A percentile compares a stretch with the other conserved stretches of the same genome.
Conservation (phyloP, 2,888 invertebrate genomes). For the Stenotaenia linearis region DNA sequence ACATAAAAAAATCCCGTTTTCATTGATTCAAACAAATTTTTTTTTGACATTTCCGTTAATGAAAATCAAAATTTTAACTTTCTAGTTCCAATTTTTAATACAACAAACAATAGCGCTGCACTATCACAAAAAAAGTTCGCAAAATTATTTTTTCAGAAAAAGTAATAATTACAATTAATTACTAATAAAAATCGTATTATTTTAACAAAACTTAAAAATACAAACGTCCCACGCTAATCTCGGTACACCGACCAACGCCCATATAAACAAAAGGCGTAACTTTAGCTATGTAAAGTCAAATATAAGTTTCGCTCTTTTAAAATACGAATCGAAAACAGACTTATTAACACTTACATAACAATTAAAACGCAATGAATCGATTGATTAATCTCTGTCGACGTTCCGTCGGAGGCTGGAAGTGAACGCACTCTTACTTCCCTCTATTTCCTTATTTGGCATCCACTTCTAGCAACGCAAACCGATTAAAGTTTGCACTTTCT, state of each 20-base stretch:
- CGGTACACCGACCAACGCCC: background rate
- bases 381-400: too few relatives aligned
- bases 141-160: too few relatives aligned
- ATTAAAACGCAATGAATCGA: background rate
- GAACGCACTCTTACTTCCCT: background rate
- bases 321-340: background rate
- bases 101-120: too few relatives aligned
- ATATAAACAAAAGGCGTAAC: background rate
- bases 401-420: background rate
- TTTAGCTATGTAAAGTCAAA: background rate
- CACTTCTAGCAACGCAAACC: background rate
- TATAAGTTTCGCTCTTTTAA: background rate
- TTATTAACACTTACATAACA: background rate
- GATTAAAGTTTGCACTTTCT: background rate
- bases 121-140: too few relatives aligned
- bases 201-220: background rate
- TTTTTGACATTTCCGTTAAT: background rate
- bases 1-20: background rate
- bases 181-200: background rate
- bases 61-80: too few relatives aligned
- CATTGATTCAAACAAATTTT: background rate
- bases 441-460: background rate
- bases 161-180: background rate
- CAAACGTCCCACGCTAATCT: background rate
- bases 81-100: too few relatives aligned